Base-by-base conservation (phyloP, 2,113 vertebrate species). In the Rhinoderma darwinii region DNA sequence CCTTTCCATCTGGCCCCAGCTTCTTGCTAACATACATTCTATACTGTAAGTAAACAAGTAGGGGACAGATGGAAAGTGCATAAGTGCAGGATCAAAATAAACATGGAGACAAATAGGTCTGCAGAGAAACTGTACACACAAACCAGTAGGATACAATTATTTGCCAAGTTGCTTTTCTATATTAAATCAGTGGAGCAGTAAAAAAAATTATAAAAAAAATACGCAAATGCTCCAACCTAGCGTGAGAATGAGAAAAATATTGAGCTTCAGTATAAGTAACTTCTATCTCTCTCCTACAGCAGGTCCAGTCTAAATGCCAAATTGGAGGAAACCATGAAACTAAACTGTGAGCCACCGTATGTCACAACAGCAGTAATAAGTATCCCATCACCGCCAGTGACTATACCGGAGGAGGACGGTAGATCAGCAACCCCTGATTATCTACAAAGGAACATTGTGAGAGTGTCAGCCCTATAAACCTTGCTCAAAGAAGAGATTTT, bases 221-320 rank as follows among this genome's bases (percentile, higher is more conserved):
- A n/a, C n/a, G n/a, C n/a, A n/a, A n/a, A n/a, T n/a, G n/a, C n/a
- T n/a, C n/a, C n/a, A 59, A 59, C 56, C 5, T 59, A 59, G n/a
- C 56, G 0, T n/a, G 56, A 47, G 14, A 47, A 47, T 47, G 7
- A 59, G 56, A n/a, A 59, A 10, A 59, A n/a, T n/a, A 59, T 0
- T 30, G 12, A 14, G 59, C 63, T 66, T 32, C 30, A 66, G 30
- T 66, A 32, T 32, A 30, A 32, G 6, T 37, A 41, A 22, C 8
- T 15, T 50, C n/a, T 35, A 12, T 77, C 39, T 41, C n/a, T 87
- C 39, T 54, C 32, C 89, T 78, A 91, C 83, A 99, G 98, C 90
- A 96, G 97, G 88, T 97, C 97, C 95, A 97, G 96, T 90, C 94
- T 98, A 92, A 99, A 99, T 82, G 97, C 97, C 92, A 97, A 97